A percentile compares a stretch with the other conserved stretches of the same genome.
Evolutionary conservation across 2,113 vertebrate species (phyloP).

Genomic region (Phrynosoma platyrhinos): DNA sequence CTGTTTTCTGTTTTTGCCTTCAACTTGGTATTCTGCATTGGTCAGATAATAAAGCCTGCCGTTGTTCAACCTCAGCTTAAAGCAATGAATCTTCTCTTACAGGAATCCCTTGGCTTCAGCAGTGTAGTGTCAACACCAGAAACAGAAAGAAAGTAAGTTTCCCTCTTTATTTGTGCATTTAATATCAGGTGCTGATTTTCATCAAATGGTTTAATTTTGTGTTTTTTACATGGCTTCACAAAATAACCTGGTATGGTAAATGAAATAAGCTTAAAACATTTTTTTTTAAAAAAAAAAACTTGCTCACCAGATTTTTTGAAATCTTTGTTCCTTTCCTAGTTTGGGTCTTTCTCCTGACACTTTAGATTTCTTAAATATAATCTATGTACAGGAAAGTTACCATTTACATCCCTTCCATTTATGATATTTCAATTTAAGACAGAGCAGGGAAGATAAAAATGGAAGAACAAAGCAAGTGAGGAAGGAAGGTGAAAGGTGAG

Average conservation of each 20-base stretch:
- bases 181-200: constrained; percentile 10
- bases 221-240: neutral
- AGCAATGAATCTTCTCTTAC: constrained; percentile 62
- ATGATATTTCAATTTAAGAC: too few relatives aligned
- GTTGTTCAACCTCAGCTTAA: constrained; percentile 51
- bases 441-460: too few relatives aligned
- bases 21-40: constrained; percentile 49
- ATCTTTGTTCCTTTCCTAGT: neutral
- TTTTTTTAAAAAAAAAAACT: neutral
- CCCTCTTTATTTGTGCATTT: accelerated
- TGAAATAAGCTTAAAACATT: neutral
- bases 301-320: neutral
- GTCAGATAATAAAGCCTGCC: constrained; percentile 39
- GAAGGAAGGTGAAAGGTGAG: too few relatives aligned
- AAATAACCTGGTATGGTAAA: constrained; percentile 2
- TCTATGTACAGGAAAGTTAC: too few relatives aligned
- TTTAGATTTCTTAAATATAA: neutral
- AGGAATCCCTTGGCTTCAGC: constrained; percentile 93
- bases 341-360: neutral
- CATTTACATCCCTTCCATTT: too few relatives aligned
- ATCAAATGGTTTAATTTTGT: constrained; percentile 2
- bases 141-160: constrained; percentile 93
- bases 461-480: too few relatives aligned
- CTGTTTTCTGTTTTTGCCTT: constrained; percentile 55
- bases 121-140: constrained; percentile 92